phyloP scores from a whole-genome alignment of 1,140 invertebrate species.

The Drosophila rhopaloa region DNA sequence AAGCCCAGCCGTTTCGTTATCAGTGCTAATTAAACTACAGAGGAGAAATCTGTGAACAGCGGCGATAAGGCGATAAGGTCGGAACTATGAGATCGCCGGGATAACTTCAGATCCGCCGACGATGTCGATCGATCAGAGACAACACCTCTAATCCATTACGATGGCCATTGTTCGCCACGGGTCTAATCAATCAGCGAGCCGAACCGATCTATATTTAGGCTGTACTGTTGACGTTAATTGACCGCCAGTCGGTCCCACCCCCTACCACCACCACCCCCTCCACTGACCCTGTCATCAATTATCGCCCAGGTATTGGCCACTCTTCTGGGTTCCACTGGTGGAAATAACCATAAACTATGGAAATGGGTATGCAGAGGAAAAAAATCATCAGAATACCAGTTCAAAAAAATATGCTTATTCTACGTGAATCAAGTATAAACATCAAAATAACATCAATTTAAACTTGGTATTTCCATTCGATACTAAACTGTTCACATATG shows the following conservation, averaged over 20 bases:
- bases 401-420: not conserved
- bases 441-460: too few species aligned
- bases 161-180: conserved; percentile 23
- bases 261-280: not conserved
- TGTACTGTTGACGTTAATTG: conserved; percentile 53
- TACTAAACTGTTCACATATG: too few species aligned
- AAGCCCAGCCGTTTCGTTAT: conserved; percentile 48
- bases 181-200: conserved; percentile 53
- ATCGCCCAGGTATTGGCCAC: conserved; percentile 19
- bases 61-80: conserved; percentile 35
- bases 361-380: not conserved
- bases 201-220: conserved; percentile 52
- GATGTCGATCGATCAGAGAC: conserved; percentile 41
- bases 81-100: not conserved
- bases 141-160: conserved; percentile 31
- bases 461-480: too few species aligned
- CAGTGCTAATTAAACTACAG: conserved; percentile 54
- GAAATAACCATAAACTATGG: not conserved
- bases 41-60: conserved; percentile 64
- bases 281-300: conserved; percentile 57
- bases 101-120: conserved; percentile 5
- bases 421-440: too few species aligned
- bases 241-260: conserved; percentile 28
- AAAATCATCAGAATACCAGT: not conserved
- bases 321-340: not conserved